Conservation (phyloP, 2,113 vertebrate genomes). For the Pandion haliaetus region DNA sequence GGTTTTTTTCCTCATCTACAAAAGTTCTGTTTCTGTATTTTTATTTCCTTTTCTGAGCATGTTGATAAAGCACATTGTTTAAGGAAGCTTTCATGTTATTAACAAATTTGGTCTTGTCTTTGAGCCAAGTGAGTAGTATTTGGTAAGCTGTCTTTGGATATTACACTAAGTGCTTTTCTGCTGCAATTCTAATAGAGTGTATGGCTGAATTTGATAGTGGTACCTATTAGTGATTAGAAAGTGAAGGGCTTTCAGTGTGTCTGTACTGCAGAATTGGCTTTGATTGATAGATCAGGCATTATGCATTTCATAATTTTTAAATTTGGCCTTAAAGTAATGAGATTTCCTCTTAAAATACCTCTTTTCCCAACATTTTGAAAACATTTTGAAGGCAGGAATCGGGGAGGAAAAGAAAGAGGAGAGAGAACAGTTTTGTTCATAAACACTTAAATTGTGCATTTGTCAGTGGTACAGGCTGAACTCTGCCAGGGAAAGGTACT, state of each 20-base stretch:
- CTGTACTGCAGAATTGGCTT: not conserved
- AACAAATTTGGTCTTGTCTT: not conserved
- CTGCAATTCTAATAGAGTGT: not conserved
- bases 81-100: not conserved
- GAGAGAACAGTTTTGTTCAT: not conserved
- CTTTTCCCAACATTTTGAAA: not conserved
- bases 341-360: not conserved
- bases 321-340: not conserved
- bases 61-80: not conserved
- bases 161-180: conserved; percentile 26
- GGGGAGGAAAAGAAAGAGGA: not conserved
- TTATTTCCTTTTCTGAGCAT: not conserved
- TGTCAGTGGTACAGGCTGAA: not conserved
- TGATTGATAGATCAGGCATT: not conserved
- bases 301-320: not conserved
- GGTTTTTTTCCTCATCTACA: not conserved
- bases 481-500: not conserved
- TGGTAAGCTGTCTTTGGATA: not conserved
- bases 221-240: not conserved
- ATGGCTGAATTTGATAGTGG: conserved; percentile 38
- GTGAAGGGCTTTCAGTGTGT: not conserved
- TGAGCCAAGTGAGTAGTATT: not conserved
- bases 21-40: not conserved
- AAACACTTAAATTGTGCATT: not conserved
- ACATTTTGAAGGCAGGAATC: not conserved